Conservation (phyloP, 2,113 vertebrate genomes). For the Alethe castanea region DNA sequence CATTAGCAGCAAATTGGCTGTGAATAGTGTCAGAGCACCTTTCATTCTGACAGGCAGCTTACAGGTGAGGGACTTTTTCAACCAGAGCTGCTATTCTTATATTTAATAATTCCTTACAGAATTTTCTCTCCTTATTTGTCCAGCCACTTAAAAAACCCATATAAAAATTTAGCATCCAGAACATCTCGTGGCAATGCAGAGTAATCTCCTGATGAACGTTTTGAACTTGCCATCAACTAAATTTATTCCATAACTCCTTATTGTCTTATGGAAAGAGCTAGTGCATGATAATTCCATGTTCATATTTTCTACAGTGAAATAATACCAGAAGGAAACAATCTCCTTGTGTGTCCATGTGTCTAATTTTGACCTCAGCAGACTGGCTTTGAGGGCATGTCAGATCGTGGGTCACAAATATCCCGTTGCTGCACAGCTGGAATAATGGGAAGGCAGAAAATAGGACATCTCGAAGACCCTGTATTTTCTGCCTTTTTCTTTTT, state of each 20-base stretch:
- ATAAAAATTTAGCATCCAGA: neutral
- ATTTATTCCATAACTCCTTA: neutral
- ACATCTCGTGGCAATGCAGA: neutral
- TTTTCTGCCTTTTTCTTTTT: neutral
- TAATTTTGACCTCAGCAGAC: neutral
- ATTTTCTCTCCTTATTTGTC: neutral
- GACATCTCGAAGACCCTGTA: neutral
- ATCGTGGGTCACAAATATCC: neutral
- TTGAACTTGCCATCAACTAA: neutral
- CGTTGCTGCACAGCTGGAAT: neutral
- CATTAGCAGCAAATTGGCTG: constrained; percentile 30
- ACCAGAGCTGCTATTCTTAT: neutral
- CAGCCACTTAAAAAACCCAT: neutral
- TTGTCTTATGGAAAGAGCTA: neutral
- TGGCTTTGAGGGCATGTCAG: neutral
- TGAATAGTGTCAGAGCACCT: neutral
- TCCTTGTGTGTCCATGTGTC: neutral
- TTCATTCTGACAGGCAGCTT: neutral
- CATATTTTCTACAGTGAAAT: neutral
- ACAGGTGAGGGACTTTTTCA: neutral
- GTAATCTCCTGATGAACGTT: neutral
- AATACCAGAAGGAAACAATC: neutral
- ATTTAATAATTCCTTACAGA: neutral
- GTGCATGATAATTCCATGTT: neutral
- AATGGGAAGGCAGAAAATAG: neutral